Evolutionary conservation across 2,888 invertebrate species (phyloP), one percentile per base, ranked within the genome.

Genomic region (Tricholauxania praeusta): DNA sequence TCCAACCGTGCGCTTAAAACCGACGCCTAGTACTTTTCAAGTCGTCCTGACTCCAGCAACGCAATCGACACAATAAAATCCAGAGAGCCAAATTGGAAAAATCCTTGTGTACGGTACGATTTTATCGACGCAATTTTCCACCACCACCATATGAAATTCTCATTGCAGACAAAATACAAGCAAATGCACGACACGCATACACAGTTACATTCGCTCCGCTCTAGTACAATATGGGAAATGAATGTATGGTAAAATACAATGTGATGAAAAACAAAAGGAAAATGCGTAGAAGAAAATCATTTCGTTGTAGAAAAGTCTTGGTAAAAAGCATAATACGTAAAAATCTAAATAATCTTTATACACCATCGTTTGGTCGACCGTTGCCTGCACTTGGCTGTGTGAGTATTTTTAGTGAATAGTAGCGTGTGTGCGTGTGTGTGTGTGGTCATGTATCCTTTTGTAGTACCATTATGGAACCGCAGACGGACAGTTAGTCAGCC

Each of bases 1-100:
- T 67, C 57, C 64, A 74, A 71, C 57, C 65, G 60, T 73, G 73
- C 77, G 74, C 74, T 70, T 57, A 71, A 76, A 64, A 73, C 73
- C 71, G 73, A 76, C 67, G 62, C 64, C 57, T 63, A 69, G 72
- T 78, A 76, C 78, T 71, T 71, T 51, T 68, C 17, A 74, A 78
- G 82, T 83, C 84, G 86, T 85, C 86, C 87, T 86, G 83, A 80
- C 86, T 82, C 86, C 79, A 86, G 83, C 85, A 86, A 82, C 86
- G 85, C 86, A 84, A 83, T 82, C 84, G 86, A 86, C 82, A 85
- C 86, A 86, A 86, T 86, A 83, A 79, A 74, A 81, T 53, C 72
- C 53, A 65, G 72, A 72, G 73, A 67, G 72, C 66, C 39, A 62
- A 51, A 69, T 78, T 79, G 80, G 85, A 82, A 82, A 84, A 83